These are phyloP conservation scores for Neoascia interrupta DNA, from an alignment of 2,888 invertebrate species.

Conservation along the genomic window DNA sequence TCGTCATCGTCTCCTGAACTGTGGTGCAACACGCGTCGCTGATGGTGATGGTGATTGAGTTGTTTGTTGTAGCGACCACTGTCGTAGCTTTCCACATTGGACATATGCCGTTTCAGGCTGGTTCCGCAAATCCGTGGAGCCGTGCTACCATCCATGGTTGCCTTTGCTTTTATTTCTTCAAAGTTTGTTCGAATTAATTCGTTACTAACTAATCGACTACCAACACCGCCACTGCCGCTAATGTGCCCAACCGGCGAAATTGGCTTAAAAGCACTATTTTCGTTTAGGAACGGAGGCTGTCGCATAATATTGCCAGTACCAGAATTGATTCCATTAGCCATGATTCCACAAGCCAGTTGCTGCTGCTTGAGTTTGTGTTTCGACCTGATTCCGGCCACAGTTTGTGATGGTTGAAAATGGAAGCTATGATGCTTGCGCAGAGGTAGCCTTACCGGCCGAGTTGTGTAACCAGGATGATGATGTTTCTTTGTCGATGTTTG, in stretches of 20 bases:
- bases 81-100: slow-evolving; percentile 72
- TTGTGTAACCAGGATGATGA: slow-evolving; percentile 70
- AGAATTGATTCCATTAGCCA: slow-evolving; percentile 11
- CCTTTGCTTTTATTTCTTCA: slow-evolving; percentile 38
- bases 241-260: slow-evolving; percentile 75
- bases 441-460: slow-evolving; percentile 77
- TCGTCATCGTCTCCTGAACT: slow-evolving; percentile 66
- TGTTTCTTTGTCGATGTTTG: slow-evolving; percentile 45
- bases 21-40: slow-evolving; percentile 32
- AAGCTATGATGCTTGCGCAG: slow-evolving; percentile 80
- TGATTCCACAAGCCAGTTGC: slow-evolving; percentile 23
- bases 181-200: slow-evolving; percentile 48
- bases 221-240: slow-evolving; percentile 10
- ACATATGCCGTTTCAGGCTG: slow-evolving; percentile 72
- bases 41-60: slow-evolving; percentile 38
- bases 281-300: slow-evolving; percentile 76
- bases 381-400: slow-evolving; percentile 74
- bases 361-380: slow-evolving; percentile 62
- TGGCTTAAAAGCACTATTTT: slow-evolving; percentile 78
- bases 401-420: slow-evolving; percentile 78
- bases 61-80: slow-evolving; percentile 61
- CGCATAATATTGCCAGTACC: slow-evolving; percentile 63
- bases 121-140: slow-evolving; percentile 72
- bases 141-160: slow-evolving; percentile 72
- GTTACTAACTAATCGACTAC: slow-evolving; percentile 53